Evolutionary conservation across 2,888 invertebrate species (phyloP).

Genomic region (Catocala nupta): DNA sequence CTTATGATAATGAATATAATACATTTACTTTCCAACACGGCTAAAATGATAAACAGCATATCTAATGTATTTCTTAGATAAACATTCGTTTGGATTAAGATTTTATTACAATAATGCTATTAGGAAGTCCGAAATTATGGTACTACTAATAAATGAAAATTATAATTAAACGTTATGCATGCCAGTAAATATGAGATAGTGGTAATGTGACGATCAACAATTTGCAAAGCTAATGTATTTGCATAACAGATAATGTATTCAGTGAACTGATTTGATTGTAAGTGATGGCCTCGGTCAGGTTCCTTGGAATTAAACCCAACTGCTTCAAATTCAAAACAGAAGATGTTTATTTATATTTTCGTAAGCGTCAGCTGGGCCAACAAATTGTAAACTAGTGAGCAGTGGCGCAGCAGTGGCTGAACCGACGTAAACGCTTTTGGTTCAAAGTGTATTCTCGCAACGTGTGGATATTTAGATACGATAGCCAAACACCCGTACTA

Average conservation of each 20-base stretch:
- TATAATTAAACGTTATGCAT: too few species aligned
- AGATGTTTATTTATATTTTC: slow-evolving; percentile 26
- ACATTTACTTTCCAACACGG: too few species aligned
- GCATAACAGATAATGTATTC: slow-evolving; percentile 29
- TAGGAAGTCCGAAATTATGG: too few species aligned
- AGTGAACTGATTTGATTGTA: slow-evolving; percentile 20
- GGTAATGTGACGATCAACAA: slow-evolving; percentile 13
- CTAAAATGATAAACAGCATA: too few species aligned
- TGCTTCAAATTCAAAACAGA: slow-evolving; percentile 16
- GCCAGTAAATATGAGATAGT: too few species aligned
- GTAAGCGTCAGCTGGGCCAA: slow-evolving; percentile 19
- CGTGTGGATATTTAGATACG: slow-evolving; percentile 3
- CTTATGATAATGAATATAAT: too few species aligned
- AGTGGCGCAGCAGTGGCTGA: not conserved
- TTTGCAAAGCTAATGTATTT: slow-evolving; percentile 16
- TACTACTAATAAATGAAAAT: too few species aligned
- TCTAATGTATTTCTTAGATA: too few species aligned
- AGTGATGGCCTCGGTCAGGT: slow-evolving; percentile 15
- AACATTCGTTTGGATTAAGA: too few species aligned
- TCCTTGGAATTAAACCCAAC: slow-evolving; percentile 19
- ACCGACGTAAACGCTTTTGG: slow-evolving; percentile 16
- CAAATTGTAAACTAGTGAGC: slow-evolving; percentile 19
- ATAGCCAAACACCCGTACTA: slow-evolving; percentile 5
- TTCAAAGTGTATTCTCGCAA: slow-evolving; percentile 11
- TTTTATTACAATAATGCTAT: too few species aligned